Base-by-base conservation (phyloP, 2,888 invertebrate genomes). In the Pelosia muscerda region DNA sequence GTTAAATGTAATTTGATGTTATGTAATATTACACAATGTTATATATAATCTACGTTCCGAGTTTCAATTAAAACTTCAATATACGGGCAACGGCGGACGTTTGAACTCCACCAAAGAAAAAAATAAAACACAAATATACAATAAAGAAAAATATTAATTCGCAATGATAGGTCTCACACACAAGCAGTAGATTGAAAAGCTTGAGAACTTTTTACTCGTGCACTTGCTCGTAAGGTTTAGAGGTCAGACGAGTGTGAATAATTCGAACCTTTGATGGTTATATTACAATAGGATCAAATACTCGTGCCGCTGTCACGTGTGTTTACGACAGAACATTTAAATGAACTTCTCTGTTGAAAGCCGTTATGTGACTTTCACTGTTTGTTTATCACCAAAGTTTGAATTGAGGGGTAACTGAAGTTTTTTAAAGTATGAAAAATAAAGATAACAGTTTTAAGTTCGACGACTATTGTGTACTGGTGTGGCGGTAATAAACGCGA, bases 371-470 rank as follows among this genome's bases (percentile, higher is more conserved):
- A 55, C 55, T 55, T 55, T 55, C 23, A 11, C 26, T 55, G 55
- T 55, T 55, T 55, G 25, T 25, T 55, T 55, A 49, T 55, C 55
- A 26, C 55, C 15, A 55, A 55, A 26, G 15, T 55, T 55, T 55
- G 25, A 25, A 55, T 65, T 66, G 74, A 68, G 68, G 68, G 67
- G 57, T 23, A 8, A 0, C 15, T 42, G 15, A 42, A n/a, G 49
- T 49, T 49, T 49, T 19, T 19, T 31, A 31, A 1, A 1, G 1
- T 1, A 31, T 8, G 4, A 31, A 8, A 31, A 31, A 31, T 8
- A 6, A 31, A 6, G 1, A 31, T 31, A 1, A 34, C 38, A 38
- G 38, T 38, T 38, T 38, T 13, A 38, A 4, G 38, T 38, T 38
- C n/a, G n/a, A n/a, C n/a, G n/a, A n/a, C n/a, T n/a, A n/a, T n/a